These are phyloP conservation scores for Zeus faber DNA, from an alignment of 2,113 vertebrate species.

Conservation along the genomic window DNA sequence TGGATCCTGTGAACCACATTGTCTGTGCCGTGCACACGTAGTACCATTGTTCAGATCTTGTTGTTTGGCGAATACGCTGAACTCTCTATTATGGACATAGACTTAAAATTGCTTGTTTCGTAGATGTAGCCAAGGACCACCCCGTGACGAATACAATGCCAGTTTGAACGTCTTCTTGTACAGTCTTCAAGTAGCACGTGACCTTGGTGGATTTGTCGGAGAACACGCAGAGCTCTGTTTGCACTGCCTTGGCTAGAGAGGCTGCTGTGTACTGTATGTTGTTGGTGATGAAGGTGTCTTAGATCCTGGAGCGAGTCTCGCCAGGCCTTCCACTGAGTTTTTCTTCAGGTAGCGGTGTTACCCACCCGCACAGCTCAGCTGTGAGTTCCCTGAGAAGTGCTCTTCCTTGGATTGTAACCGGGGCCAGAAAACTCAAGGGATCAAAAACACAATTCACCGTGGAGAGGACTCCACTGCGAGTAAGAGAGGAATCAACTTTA, in stretches of 20 bases:
- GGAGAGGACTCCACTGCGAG: conserved; percentile 21
- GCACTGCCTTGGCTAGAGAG: background rate
- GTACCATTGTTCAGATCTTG: background rate
- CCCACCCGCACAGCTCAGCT: background rate
- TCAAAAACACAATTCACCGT: conserved; percentile 17
- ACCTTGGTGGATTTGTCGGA: no score
- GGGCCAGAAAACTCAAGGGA: conserved; percentile 7
- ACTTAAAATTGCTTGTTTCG: conserved; percentile 7
- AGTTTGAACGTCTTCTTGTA: background rate
- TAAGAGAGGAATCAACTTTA: conserved; percentile 17
- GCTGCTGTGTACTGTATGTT: background rate
- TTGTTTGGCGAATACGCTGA: background rate
- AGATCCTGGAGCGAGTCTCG: conserved; percentile 1
- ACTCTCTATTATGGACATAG: conserved; percentile 13
- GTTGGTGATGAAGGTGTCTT: background rate
- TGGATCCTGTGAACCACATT: no score
- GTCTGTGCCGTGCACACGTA: background rate
- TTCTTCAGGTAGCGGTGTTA: background rate
- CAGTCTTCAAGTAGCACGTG: background rate
- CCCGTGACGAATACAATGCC: background rate
- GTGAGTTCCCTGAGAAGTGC: conserved; percentile 19
- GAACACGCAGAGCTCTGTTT: background rate
- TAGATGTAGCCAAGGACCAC: background rate
- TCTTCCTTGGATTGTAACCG: conserved; percentile 28
- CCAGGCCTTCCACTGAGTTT: conserved; percentile 14